Evolutionary conservation across 2,888 invertebrate genomes (phyloP).

Genomic region (Cosmia trapezina): DNA sequence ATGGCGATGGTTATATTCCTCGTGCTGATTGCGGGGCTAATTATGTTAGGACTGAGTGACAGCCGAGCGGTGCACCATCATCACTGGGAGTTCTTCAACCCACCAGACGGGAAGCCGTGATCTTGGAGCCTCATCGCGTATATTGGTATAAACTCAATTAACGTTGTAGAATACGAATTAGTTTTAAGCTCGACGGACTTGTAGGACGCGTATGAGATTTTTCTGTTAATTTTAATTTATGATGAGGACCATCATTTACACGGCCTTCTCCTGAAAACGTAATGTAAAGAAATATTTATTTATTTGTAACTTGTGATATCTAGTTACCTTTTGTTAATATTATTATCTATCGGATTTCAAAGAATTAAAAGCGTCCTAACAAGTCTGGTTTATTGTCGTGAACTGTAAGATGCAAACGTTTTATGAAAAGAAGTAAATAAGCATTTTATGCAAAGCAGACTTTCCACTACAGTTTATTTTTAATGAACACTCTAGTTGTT

Average conservation of each 20-base stretch:
- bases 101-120: slow-evolving; percentile 91
- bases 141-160: slow-evolving; percentile 47
- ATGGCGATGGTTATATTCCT: slow-evolving; percentile 95
- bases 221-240: slow-evolving; percentile 18
- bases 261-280: slow-evolving; percentile 15
- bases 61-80: slow-evolving; percentile 94
- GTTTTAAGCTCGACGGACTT: slow-evolving; percentile 62
- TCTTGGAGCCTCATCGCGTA: slow-evolving; percentile 38
- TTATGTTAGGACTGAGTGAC: slow-evolving; percentile 93
- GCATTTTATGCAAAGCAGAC: slow-evolving; percentile 76
- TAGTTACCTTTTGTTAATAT: slow-evolving; percentile 38
- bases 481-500: slow-evolving; percentile 52
- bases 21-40: slow-evolving; percentile 94
- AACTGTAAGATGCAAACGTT: slow-evolving; percentile 60
- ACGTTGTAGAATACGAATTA: slow-evolving; percentile 50
- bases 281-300: slow-evolving; percentile 11
- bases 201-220: slow-evolving; percentile 43
- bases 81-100: slow-evolving; percentile 97
- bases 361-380: slow-evolving; percentile 43
- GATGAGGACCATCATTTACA: slow-evolving; percentile 32
- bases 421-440: slow-evolving; percentile 53
- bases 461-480: slow-evolving; percentile 75
- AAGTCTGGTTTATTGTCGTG: slow-evolving; percentile 59
- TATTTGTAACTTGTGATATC: slow-evolving; percentile 35
- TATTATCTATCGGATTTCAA: not conserved